A percentile compares a stretch with the other conserved stretches of the same genome.
These are phyloP conservation scores for Rhinoraja longicauda DNA, from an alignment of 2,797 vertebrate genomes.

Conservation along the genomic window DNA sequence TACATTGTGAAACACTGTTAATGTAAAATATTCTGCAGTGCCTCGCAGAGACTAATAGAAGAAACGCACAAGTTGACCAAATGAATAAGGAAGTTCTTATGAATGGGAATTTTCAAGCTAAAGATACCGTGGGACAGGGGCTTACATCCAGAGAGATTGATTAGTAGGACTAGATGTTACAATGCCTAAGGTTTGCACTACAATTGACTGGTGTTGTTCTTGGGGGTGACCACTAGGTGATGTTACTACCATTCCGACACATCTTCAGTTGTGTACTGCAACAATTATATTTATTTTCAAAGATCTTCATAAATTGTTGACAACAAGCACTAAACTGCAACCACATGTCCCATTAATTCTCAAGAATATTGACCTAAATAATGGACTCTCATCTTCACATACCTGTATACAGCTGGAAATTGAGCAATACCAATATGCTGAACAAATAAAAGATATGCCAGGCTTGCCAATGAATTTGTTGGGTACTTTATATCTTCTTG, in stretches of 20 bases:
- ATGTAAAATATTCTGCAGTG: not conserved
- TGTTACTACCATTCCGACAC: too few species aligned
- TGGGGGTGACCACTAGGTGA: too few species aligned
- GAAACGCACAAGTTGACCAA: not conserved
- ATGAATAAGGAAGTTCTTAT: not conserved
- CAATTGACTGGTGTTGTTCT: too few species aligned
- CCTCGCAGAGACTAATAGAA: not conserved
- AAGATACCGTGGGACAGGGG: not conserved
- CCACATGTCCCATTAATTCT: not conserved
- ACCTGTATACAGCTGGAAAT: slow-evolving; percentile 85
- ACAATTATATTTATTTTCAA: too few species aligned
- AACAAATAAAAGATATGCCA: slow-evolving; percentile 88
- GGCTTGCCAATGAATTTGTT: slow-evolving; percentile 71
- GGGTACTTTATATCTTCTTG: slow-evolving; percentile 56
- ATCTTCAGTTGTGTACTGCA: too few species aligned
- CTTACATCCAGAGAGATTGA: not conserved
- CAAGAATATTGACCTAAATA: not conserved
- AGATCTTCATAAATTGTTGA: not conserved
- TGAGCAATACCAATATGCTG: slow-evolving; percentile 69
- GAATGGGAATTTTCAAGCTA: not conserved
- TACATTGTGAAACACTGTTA: not conserved
- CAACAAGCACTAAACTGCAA: not conserved
- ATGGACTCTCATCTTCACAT: slow-evolving; percentile 47
- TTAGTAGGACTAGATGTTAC: too few species aligned
- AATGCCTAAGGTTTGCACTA: too few species aligned